A percentile compares a stretch with the other conserved stretches of the same genome.
phyloP scores from a whole-genome alignment of 2,888 invertebrate species.

The Watsonalla binaria region DNA sequence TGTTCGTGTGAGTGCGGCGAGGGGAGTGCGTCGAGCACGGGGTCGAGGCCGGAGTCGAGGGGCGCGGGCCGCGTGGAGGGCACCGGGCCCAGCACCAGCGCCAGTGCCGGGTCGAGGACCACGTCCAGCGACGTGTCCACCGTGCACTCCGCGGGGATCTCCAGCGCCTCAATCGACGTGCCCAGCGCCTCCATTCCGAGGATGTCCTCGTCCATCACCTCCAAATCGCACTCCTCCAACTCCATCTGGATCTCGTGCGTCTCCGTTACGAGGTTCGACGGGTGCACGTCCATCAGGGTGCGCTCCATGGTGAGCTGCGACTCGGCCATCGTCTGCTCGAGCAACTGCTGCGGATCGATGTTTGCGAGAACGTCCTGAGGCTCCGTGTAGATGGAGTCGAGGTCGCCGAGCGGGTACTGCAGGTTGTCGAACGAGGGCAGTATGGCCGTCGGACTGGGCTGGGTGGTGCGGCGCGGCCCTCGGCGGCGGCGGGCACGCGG shows the following conservation, averaged over 20 bases:
- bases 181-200: background rate
- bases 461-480: slow-evolving; percentile 90
- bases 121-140: background rate
- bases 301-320: background rate
- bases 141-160: background rate
- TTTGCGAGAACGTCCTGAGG: slow-evolving; percentile 24
- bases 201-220: slow-evolving; percentile 3
- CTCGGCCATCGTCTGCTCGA: slow-evolving; percentile 20
- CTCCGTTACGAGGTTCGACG: background rate
- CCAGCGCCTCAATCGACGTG: background rate
- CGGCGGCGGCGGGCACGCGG: slow-evolving; percentile 82
- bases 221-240: slow-evolving; percentile 8
- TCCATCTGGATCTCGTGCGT: slow-evolving; percentile 12
- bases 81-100: background rate
- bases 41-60: background rate
- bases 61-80: background rate
- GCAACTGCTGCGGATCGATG: slow-evolving; percentile 18
- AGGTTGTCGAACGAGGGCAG: slow-evolving; percentile 42
- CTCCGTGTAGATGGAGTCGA: slow-evolving; percentile 52
- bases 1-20: background rate
- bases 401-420: slow-evolving; percentile 47
- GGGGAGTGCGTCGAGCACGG: background rate
- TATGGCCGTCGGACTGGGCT: slow-evolving; percentile 81
- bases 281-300: background rate
- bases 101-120: background rate